Conservation (phyloP, 2,888 invertebrate genomes). For the Ichneumoninae sp. region DNA sequence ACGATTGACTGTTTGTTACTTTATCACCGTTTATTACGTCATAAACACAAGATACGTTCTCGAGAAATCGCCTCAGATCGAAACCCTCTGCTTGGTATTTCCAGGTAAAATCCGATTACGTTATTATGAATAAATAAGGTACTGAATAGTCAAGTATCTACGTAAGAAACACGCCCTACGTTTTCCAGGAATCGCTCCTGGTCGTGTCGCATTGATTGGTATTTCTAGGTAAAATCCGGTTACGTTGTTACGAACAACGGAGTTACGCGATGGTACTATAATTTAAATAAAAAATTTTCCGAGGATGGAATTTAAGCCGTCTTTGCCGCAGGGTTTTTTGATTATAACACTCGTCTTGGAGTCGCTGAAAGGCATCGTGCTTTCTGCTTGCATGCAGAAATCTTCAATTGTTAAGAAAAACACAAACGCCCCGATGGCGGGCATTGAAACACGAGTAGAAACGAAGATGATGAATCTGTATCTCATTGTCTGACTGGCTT, state of each 20-base stretch:
- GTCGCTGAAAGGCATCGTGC: constrained; percentile 86
- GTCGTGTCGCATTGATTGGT: too few species aligned
- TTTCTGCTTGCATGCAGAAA: constrained; percentile 87
- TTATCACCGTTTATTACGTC: too few species aligned
- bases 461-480: too few species aligned
- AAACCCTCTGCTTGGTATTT: neutral
- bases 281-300: constrained; percentile 61
- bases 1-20: too few species aligned
- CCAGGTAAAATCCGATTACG: neutral
- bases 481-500: too few species aligned
- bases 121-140: neutral
- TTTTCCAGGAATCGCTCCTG: too few species aligned
- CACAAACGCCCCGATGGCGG: neutral
- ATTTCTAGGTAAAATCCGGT: neutral
- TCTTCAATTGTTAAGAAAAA: neutral
- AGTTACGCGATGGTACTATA: too few species aligned
- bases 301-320: constrained; percentile 47
- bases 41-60: too few species aligned
- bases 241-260: neutral
- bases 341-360: constrained; percentile 84
- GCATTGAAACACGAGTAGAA: too few species aligned
- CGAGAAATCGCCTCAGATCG: too few species aligned
- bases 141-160: too few species aligned
- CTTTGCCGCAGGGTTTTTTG: constrained; percentile 83
- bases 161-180: too few species aligned